Conservation (phyloP, 2,888 invertebrate genomes). For the Drosophila atripex region DNA sequence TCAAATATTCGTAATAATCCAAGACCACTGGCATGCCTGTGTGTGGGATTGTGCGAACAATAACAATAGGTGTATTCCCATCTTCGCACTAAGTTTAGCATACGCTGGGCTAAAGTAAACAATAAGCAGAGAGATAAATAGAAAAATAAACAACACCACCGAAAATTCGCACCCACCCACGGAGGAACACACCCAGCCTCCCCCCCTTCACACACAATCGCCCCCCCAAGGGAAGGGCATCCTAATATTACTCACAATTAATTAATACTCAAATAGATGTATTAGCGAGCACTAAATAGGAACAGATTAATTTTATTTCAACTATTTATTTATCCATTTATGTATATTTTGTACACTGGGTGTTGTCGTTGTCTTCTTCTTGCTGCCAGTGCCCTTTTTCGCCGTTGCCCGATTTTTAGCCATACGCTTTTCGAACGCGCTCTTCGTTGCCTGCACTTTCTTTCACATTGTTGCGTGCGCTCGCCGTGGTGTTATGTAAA, state of each 20-base stretch:
- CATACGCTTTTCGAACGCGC: conserved; percentile 46
- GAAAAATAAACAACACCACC: conserved; percentile 56
- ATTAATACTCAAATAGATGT: conserved; percentile 47
- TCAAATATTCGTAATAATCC: neutral
- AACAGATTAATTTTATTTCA: conserved; percentile 57
- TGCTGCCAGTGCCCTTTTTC: conserved; percentile 8
- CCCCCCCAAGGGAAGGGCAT: neutral
- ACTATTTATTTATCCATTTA: conserved; percentile 33
- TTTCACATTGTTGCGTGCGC: conserved; percentile 34
- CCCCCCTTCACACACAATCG: too few species aligned
- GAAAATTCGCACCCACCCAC: conserved; percentile 34
- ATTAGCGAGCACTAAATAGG: conserved; percentile 66
- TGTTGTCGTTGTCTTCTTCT: conserved; percentile 39
- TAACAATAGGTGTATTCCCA: conserved; percentile 38
- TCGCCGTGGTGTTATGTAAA: conserved; percentile 48
- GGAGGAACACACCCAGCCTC: conserved; percentile 10
- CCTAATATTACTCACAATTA: conserved; percentile 39
- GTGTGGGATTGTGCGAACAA: conserved; percentile 44
- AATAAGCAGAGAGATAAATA: conserved; percentile 43
- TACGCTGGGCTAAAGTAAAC: conserved; percentile 20
- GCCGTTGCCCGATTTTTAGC: conserved; percentile 41
- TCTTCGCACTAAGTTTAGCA: conserved; percentile 28
- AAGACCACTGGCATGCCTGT: neutral
- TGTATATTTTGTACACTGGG: conserved; percentile 44
- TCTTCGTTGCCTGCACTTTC: conserved; percentile 35